Percentiles rank a stretch among this genome's conserved stretches.
phyloP scores from a whole-genome alignment of 1,140 invertebrate genomes.

The Ptiloglossa arizonensis region DNA sequence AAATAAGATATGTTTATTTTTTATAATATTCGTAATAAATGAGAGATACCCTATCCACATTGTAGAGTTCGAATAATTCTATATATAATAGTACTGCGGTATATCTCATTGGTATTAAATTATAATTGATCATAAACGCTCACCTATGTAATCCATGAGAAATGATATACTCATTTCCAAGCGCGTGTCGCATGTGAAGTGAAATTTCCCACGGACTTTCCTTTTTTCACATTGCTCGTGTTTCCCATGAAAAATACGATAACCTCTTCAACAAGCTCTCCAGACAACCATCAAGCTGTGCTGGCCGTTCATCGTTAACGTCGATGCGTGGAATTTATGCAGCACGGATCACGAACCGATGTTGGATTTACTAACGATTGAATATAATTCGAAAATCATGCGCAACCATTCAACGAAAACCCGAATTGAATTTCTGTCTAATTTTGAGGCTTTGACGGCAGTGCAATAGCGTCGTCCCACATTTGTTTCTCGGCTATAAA shows the following conservation, averaged over 20 bases:
- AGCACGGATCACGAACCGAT: background rate
- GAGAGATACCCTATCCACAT: no score
- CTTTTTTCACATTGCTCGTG: slow-evolving; percentile 21
- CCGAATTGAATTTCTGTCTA: slow-evolving; percentile 19
- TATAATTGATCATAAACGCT: background rate
- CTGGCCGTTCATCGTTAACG: slow-evolving; percentile 1
- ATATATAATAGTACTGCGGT: no score
- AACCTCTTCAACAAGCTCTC: slow-evolving; percentile 17
- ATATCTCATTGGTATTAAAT: background rate
- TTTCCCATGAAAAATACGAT: background rate
- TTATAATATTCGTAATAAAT: no score
- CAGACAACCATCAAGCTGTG: background rate
- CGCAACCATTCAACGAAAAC: background rate
- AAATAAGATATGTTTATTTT: no score
- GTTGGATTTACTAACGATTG: slow-evolving; percentile 21
- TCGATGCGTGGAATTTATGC: background rate
- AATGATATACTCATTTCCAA: slow-evolving; percentile 22
- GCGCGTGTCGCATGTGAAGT: background rate
- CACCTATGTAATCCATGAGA: slow-evolving; percentile 38
- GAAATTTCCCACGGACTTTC: background rate
- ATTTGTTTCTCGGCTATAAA: slow-evolving; percentile 44
- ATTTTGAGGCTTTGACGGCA: slow-evolving; percentile 31
- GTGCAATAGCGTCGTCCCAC: slow-evolving; percentile 37
- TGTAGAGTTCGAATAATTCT: no score
- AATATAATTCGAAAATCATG: background rate